Percentiles rank a stretch among this genome's conserved stretches.
phyloP scores from a whole-genome alignment of 2,888 invertebrate genomes.

The Pecten maximus region DNA sequence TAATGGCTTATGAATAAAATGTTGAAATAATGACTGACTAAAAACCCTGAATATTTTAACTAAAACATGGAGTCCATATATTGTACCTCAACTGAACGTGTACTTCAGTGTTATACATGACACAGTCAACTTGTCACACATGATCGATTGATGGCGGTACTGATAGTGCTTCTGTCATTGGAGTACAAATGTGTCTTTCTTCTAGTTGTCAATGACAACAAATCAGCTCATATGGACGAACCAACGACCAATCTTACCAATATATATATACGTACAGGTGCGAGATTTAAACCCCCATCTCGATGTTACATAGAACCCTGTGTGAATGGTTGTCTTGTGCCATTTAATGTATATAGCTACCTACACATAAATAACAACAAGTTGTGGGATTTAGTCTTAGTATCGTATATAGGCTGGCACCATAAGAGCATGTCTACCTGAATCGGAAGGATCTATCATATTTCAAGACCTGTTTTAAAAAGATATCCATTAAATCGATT shows the following conservation, averaged over 20 bases:
- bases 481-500: slow-evolving; percentile 1
- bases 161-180: not conserved
- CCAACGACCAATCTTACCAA: not conserved
- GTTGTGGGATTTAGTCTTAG: not conserved
- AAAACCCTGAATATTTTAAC: not conserved
- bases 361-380: not conserved
- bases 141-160: not conserved
- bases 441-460: not conserved
- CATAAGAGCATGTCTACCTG: not conserved
- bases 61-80: not conserved
- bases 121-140: not conserved
- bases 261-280: not conserved
- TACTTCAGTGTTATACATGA: not conserved
- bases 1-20: too few species aligned
- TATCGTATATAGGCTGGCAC: not conserved
- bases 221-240: slow-evolving; percentile 5
- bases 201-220: slow-evolving; percentile 26
- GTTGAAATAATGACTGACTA: not conserved
- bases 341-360: not conserved
- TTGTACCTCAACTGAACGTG: not conserved
- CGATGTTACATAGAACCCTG: not conserved
- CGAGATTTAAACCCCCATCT: slow-evolving; percentile 6
- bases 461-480: slow-evolving; percentile 9
- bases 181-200: not conserved
- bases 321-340: not conserved